phyloP scores from a whole-genome alignment of 2,113 vertebrate genomes.

The Odontophorus gujanensis region DNA sequence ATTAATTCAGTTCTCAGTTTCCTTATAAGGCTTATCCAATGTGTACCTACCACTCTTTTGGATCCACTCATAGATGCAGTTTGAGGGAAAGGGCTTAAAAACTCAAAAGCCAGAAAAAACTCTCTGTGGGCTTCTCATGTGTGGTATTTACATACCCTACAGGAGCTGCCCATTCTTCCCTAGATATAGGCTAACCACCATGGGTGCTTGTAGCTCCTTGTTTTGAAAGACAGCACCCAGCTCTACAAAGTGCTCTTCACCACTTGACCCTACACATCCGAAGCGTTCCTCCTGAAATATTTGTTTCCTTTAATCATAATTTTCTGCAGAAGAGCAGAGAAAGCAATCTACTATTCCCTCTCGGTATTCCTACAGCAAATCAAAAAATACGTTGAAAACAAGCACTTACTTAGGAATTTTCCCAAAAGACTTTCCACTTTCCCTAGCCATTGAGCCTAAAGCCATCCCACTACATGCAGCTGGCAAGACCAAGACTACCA shows the following conservation, averaged over 20 bases:
- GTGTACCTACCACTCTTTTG: not conserved
- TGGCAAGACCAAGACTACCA: accelerated
- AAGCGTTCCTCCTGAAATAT: not conserved
- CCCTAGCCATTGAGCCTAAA: not conserved
- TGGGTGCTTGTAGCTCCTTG: not conserved
- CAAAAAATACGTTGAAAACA: not conserved
- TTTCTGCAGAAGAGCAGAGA: not conserved
- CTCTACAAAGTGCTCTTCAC: not conserved
- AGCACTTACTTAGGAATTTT: not conserved
- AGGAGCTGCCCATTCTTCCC: not conserved
- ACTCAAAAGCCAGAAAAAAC: not conserved
- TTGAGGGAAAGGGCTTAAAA: not conserved
- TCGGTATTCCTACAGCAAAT: not conserved
- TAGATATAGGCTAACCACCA: not conserved
- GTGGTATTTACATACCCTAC: accelerated
- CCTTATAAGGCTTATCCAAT: not conserved
- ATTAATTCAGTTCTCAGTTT: not conserved
- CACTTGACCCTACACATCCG: not conserved
- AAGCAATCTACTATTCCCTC: not conserved
- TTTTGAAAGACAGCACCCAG: not conserved
- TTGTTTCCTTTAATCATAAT: not conserved
- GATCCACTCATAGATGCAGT: not conserved
- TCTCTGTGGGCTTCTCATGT: not conserved
- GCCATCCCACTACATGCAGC: not conserved
- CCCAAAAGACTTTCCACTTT: not conserved